These are phyloP conservation scores for Cephus runcator DNA, from an alignment of 2,888 invertebrate genomes.

Conservation along the genomic window DNA sequence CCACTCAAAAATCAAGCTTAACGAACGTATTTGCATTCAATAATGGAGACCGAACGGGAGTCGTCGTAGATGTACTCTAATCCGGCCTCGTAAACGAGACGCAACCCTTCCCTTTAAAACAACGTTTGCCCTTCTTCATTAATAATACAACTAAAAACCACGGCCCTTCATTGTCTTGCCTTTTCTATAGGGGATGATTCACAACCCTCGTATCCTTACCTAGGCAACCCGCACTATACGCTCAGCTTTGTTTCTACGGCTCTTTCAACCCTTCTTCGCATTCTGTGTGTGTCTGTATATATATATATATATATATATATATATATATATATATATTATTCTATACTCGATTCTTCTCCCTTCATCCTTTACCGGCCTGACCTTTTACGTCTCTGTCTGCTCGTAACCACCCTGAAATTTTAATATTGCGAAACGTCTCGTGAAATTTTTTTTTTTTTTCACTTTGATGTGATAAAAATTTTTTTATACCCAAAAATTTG, in stretches of 20 bases:
- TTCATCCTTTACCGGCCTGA: too few species aligned
- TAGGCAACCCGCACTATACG: conserved; percentile 6
- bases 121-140: conserved; percentile 36
- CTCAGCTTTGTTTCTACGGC: conserved; percentile 23
- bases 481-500: too few species aligned
- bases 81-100: not conserved
- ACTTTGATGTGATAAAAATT: too few species aligned
- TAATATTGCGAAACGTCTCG: too few species aligned
- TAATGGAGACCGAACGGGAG: conserved; percentile 39
- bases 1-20: conserved; percentile 42
- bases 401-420: too few species aligned
- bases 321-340: too few species aligned
- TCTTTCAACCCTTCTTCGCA: conserved; percentile 7
- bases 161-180: conserved; percentile 33
- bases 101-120: conserved; percentile 8
- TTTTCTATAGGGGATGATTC: conserved; percentile 1
- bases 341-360: too few species aligned
- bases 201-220: not conserved
- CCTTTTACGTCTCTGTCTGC: too few species aligned
- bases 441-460: too few species aligned
- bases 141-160: conserved; percentile 47
- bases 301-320: too few species aligned
- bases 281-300: accelerated
- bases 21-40: conserved; percentile 55
- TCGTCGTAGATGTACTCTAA: conserved; percentile 7